phyloP scores from a whole-genome alignment of 2,113 vertebrate species.

The Rissa tridactyla region DNA sequence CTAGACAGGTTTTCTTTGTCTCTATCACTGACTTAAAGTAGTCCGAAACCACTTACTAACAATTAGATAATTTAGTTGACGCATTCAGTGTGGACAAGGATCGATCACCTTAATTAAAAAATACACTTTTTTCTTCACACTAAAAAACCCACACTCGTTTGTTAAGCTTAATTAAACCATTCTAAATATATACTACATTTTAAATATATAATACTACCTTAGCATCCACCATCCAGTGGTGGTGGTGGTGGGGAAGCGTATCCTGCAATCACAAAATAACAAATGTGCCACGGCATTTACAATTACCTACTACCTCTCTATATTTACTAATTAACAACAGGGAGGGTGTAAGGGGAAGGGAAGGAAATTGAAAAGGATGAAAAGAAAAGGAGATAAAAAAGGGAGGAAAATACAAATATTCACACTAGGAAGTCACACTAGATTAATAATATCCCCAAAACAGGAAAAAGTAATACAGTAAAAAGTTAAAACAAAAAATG shows the following conservation, averaged over 20 bases:
- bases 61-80: background rate
- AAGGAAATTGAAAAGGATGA: background rate
- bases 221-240: background rate
- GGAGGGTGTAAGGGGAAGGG: background rate
- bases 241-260: background rate
- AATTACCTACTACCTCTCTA: background rate
- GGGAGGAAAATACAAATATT: background rate
- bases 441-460: background rate
- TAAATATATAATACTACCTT: background rate
- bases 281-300: background rate
- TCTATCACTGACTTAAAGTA: background rate
- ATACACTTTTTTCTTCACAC: background rate
- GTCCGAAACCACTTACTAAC: background rate
- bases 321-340: background rate
- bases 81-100: background rate
- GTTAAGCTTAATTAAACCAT: background rate
- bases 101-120: background rate
- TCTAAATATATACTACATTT: background rate
- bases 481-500: background rate
- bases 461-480: background rate
- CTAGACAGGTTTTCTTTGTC: background rate
- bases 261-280: background rate
- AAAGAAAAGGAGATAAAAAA: background rate
- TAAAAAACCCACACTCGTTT: background rate
- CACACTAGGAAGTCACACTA: background rate